Percentiles rank a stretch among this genome's conserved stretches.
Conservation (phyloP, 2,888 invertebrate genomes). For the Pachymerium ferrugineum region DNA sequence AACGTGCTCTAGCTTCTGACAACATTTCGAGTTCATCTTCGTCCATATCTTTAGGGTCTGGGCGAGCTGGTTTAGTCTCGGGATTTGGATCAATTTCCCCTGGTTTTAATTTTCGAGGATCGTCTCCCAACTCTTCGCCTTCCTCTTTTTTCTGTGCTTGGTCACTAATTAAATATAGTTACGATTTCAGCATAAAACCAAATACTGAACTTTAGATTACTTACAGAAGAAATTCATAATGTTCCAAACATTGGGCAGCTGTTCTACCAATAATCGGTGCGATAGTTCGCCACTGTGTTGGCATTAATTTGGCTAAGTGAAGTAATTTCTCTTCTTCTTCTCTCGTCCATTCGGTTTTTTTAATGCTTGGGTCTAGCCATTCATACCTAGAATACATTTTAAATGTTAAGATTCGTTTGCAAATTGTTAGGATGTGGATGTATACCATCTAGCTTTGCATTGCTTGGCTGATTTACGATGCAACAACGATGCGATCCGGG, state of each 20-base stretch:
- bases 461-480: constrained; percentile 99
- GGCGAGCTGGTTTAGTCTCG: constrained; percentile 97
- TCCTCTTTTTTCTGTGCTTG: constrained; percentile 96
- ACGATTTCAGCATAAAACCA: background rate
- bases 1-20: constrained; percentile 93
- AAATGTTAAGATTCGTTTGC: too few relatives aligned
- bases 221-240: constrained; percentile 92
- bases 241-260: constrained; percentile 95
- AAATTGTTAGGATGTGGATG: too few relatives aligned
- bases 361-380: constrained; percentile 99
- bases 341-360: constrained; percentile 99
- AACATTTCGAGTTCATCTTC: constrained; percentile 99
- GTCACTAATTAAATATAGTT: constrained; percentile 59
- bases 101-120: constrained; percentile 93
- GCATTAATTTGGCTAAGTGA: constrained; percentile 97
- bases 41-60: constrained; percentile 99
- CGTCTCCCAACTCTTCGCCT: constrained; percentile 84
- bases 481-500: constrained; percentile 92
- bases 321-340: constrained; percentile 98
- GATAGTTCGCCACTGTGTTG: constrained; percentile 99
- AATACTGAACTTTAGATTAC: constrained; percentile 45
- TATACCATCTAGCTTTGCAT: constrained; percentile 91
- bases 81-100: constrained; percentile 99
- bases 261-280: constrained; percentile 98
- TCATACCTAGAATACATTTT: constrained; percentile 60